Percentiles rank a stretch among this genome's conserved stretches.
Evolutionary conservation across 2,888 invertebrate genomes (phyloP).

Genomic region (Tribolium freemani): DNA sequence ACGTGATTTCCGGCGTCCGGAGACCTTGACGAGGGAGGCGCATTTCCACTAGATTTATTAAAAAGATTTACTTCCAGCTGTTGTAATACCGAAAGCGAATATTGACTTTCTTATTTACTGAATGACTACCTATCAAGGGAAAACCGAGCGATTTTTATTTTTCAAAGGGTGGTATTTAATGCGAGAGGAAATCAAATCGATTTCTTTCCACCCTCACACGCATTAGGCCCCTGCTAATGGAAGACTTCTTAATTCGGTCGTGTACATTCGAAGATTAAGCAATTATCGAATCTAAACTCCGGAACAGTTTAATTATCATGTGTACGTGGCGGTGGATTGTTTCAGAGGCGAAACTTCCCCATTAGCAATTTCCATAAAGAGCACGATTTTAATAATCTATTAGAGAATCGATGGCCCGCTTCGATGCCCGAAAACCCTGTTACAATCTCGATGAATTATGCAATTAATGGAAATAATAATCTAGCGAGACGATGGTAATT

Average conservation of each 20-base stretch:
- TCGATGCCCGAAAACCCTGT: conserved; percentile 3
- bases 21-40: conserved; percentile 49
- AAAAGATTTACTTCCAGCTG: conserved; percentile 47
- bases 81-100: conserved; percentile 40
- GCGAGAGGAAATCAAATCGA: conserved; percentile 30
- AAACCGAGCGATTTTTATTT: conserved; percentile 47
- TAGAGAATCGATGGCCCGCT: conserved; percentile 2
- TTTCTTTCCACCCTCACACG: conserved; percentile 21
- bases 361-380: conserved; percentile 30
- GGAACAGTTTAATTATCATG: conserved; percentile 37
- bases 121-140: conserved; percentile 22
- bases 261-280: conserved; percentile 30
- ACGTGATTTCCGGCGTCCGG: conserved; percentile 48
- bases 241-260: conserved; percentile 12
- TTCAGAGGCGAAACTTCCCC: conserved; percentile 31
- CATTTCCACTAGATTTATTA: conserved; percentile 44
- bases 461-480: conserved; percentile 40
- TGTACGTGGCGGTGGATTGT: conserved; percentile 11
- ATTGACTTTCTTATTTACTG: conserved; percentile 39
- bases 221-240: not conserved
- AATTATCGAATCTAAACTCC: conserved; percentile 31
- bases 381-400: conserved; percentile 24
- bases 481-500: conserved; percentile 42
- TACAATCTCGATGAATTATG: conserved; percentile 38
- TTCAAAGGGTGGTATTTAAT: conserved; percentile 16